Evolutionary conservation across 1,140 invertebrate species (phyloP), one percentile per base, ranked within the genome.

Genomic region (Prorops nasuta): DNA sequence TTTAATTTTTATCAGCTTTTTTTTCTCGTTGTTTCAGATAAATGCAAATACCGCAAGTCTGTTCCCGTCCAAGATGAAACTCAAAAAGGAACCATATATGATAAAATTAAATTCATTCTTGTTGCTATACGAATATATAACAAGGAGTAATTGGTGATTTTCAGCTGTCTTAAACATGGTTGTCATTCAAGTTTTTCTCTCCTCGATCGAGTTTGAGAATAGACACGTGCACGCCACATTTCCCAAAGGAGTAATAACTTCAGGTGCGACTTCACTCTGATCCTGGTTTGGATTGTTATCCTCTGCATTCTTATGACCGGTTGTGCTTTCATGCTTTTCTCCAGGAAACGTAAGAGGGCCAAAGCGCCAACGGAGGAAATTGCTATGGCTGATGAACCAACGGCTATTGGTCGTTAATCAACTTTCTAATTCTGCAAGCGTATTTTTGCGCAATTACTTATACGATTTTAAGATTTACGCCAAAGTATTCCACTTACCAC

Each of bases 341-440:
- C 90, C 0, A 83, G 86, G 41, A 93, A 94, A 49, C 83, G 88
- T 64, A 93, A 93, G 77, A 85, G 89, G 8, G 84, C 88, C 51
- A 89, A 89, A 61, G 88, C 88, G 6, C 84, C 85, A 1, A 87
- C 82, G 16, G 89, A 91, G 56, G 86, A 89, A 61, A 74, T 90
- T 15, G 88, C 87, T 0, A 86, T 89, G 82, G 89, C 89, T 16
- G 90, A 93, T 61, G 90, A 92, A 65, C 88, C 89, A 0, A 89
- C 88, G 14, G 89, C 87, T 52, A 88, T 92, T 54, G 89, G 90
- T 54, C 85, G 89, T 80, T 90, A 78, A 86, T 51, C 16, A 46
- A 51, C n/a, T n/a, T n/a, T n/a, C n/a, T n/a, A n/a, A n/a, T n/a
- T n/a, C n/a, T n/a, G n/a, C n/a, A n/a, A n/a, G n/a, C n/a, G n/a